These are phyloP conservation scores for Patagioenas fasciata DNA, from an alignment of 2,113 vertebrate genomes.

Conservation along the genomic window DNA sequence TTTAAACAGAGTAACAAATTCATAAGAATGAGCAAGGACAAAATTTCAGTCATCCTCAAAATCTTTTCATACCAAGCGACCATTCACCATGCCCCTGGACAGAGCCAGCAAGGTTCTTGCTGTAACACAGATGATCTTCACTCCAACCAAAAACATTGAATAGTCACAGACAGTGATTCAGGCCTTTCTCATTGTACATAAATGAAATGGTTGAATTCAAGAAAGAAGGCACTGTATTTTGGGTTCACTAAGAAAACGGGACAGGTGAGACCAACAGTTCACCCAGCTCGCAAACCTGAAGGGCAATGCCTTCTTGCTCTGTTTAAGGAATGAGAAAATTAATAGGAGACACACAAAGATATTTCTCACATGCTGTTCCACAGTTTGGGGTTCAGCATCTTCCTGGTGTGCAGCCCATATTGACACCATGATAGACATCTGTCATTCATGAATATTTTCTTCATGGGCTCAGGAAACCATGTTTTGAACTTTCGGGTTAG, in stretches of 20 bases:
- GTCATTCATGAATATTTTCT: background rate
- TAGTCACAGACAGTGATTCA: rapidly evolving
- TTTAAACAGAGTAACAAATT: background rate
- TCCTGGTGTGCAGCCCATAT: background rate
- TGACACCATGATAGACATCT: background rate
- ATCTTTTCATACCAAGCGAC: background rate
- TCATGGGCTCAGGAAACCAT: background rate
- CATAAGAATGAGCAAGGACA: background rate
- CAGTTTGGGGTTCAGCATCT: background rate
- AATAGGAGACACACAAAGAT: background rate
- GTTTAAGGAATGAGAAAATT: background rate
- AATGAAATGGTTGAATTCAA: background rate
- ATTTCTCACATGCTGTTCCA: background rate
- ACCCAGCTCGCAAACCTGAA: background rate
- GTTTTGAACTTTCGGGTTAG: background rate
- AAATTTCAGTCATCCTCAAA: background rate
- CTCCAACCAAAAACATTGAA: background rate
- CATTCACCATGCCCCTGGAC: rapidly evolving
- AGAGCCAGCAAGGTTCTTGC: background rate
- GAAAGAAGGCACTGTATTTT: background rate
- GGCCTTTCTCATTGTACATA: background rate
- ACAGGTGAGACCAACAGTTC: background rate
- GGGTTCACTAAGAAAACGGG: background rate
- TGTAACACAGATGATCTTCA: background rate
- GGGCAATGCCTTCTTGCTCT: background rate